Evolutionary conservation across 2,888 invertebrate genomes (phyloP).

Genomic region (Drosophila peninsularis): DNA sequence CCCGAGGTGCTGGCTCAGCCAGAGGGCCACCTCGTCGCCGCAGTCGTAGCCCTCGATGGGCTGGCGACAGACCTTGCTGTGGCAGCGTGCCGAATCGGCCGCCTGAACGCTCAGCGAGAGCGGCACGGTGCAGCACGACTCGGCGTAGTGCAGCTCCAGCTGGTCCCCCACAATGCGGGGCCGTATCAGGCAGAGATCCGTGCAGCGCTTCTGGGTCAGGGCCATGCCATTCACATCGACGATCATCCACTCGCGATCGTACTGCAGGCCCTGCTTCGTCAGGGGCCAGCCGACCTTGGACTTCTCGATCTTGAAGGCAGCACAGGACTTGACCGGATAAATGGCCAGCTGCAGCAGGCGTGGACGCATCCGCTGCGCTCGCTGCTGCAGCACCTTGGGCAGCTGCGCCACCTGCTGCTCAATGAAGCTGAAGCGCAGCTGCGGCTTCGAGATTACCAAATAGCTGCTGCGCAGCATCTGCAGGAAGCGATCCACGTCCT

Average conservation of each 20-base stretch:
- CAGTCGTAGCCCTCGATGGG: slow-evolving; percentile 92
- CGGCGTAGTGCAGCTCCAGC: slow-evolving; percentile 87
- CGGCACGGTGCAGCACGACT: slow-evolving; percentile 86
- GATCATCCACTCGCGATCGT: slow-evolving; percentile 98
- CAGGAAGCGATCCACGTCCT: slow-evolving; percentile 90
- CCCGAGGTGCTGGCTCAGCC: slow-evolving; percentile 91
- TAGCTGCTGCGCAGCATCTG: slow-evolving; percentile 92
- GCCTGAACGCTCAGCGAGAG: slow-evolving; percentile 84
- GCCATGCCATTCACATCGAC: slow-evolving; percentile 92
- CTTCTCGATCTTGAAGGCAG: slow-evolving; percentile 88
- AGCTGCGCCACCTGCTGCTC: slow-evolving; percentile 57
- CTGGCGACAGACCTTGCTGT: slow-evolving; percentile 94
- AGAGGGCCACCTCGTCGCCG: slow-evolving; percentile 91
- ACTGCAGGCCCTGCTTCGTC: slow-evolving; percentile 91
- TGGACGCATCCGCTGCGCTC: slow-evolving; percentile 66
- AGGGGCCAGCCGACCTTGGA: slow-evolving; percentile 88
- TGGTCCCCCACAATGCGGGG: slow-evolving; percentile 89
- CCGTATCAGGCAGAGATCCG: slow-evolving; percentile 90
- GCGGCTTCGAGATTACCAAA: slow-evolving; percentile 80
- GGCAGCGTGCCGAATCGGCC: slow-evolving; percentile 86
- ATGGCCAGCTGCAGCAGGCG: slow-evolving; percentile 87
- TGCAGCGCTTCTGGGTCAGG: slow-evolving; percentile 94
- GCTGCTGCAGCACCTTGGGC: slow-evolving; percentile 71
- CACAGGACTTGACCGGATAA: slow-evolving; percentile 97
- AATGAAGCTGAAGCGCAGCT: slow-evolving; percentile 65